Evolutionary conservation across 1,140 invertebrate species (phyloP).

Genomic region (Teleopsis dalmanni): DNA sequence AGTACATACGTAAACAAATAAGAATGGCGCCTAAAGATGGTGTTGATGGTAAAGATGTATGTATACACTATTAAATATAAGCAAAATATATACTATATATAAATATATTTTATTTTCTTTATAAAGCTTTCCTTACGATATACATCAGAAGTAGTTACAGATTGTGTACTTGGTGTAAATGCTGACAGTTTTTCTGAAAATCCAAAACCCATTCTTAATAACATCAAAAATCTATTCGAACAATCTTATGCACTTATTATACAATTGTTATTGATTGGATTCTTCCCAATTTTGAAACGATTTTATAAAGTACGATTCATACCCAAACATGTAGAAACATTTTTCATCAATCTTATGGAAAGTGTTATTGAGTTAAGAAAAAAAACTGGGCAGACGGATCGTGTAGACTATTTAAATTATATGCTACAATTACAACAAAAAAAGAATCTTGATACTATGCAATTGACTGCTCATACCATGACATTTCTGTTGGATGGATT

Average conservation of each 20-base stretch:
- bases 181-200: constrained; percentile 35
- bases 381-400: constrained; percentile 17
- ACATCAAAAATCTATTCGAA: constrained; percentile 21
- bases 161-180: constrained; percentile 46
- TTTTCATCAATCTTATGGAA: constrained; percentile 34
- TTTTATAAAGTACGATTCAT: constrained; percentile 24
- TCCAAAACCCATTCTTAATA: constrained; percentile 22
- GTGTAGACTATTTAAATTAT: constrained; percentile 41
- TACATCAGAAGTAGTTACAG: constrained; percentile 48
- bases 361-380: constrained; percentile 29
- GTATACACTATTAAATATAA: too few species aligned
- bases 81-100: background rate
- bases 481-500: constrained; percentile 37
- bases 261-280: constrained; percentile 17
- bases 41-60: constrained; percentile 27
- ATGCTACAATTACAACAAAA: constrained; percentile 37
- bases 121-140: constrained; percentile 37
- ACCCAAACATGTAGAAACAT: constrained; percentile 19
- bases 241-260: constrained; percentile 12
- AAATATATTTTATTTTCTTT: background rate
- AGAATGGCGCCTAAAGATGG: constrained; percentile 14
- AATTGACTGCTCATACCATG: constrained; percentile 23
- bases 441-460: constrained; percentile 15
- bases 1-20: constrained; percentile 26
- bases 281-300: constrained; percentile 17